Base-by-base conservation (phyloP, 2,888 invertebrate genomes). In the Pollenia labialis region DNA sequence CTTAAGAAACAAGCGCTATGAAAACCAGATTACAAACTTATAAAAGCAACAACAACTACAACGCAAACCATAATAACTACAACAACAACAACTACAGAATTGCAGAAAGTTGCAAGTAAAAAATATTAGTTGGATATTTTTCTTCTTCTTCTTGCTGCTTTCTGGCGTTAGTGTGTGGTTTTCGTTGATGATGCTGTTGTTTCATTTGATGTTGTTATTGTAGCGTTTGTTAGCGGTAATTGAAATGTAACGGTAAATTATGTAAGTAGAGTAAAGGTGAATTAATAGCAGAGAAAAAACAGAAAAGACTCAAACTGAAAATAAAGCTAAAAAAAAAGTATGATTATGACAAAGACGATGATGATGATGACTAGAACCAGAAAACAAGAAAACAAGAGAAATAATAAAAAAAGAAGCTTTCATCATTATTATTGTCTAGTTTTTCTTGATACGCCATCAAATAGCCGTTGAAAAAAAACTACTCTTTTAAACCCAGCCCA, bases 181-280 rank as follows among this genome's bases (percentile, higher is more conserved):
- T 60, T 71, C 74, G 40, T 60, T 52, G 16, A 18, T 71, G 32
- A 32, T 68, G 40, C 12, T 79, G 77, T 71, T 85, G 66, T 64
- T 81, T 58, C 44, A 72, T n/a, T 74, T 62, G 44, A 42, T 16
- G 74, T 62, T 74, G 60, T 52, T 76, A 11, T 64, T 54, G 48
- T 54, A 48, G 72, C 46, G 75, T 75, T 46, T 86, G 62, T 66
- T 77, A 84, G 86, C 84, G 81, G 86, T 87, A 84, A 87, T 87
- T 87, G 86, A 87, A 84, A 77, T 81, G 56, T 87, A 87, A 87
- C 86, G 86, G 86, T 87, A 81, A 84, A 80, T 81, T 81, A 84
- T 87, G 81, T 87, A 87, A 87, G 83, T 87, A 68, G 86, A 84
- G 84, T 87, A 87, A 87, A 87, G 86, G 83, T 87, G 86, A 87